phyloP scores from a whole-genome alignment of 1,140 invertebrate genomes.

The Dinothrombium tinctorium region DNA sequence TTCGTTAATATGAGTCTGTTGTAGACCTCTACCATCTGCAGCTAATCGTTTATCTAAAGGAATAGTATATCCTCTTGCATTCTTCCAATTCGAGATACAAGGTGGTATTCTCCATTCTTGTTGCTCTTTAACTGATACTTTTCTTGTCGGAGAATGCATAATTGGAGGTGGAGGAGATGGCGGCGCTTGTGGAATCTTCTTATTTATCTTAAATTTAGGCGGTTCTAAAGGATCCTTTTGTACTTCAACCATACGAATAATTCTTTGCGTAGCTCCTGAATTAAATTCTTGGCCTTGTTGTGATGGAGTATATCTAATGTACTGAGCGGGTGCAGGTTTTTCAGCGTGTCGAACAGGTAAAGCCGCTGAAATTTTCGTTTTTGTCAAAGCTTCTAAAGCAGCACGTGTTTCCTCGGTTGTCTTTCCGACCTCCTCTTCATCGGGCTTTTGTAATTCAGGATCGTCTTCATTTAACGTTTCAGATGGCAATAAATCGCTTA shows the following conservation, averaged over 20 bases:
- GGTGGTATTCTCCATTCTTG: slow-evolving; percentile 99
- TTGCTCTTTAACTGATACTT: slow-evolving; percentile 94
- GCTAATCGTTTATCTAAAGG: slow-evolving; percentile 93
- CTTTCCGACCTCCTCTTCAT: slow-evolving; percentile 35
- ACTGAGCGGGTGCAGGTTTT: slow-evolving; percentile 72
- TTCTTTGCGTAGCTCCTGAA: slow-evolving; percentile 87
- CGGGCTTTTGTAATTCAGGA: slow-evolving; percentile 55
- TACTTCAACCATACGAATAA: slow-evolving; percentile 85
- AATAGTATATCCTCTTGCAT: slow-evolving; percentile 95
- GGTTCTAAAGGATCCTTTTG: slow-evolving; percentile 97
- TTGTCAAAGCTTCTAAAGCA: slow-evolving; percentile 62
- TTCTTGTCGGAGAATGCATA: slow-evolving; percentile 87
- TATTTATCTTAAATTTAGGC: slow-evolving; percentile 60
- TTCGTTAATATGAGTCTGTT: slow-evolving; percentile 93
- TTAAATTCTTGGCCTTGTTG: slow-evolving; percentile 87
- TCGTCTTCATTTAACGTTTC: slow-evolving; percentile 79
- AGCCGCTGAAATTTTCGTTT: slow-evolving; percentile 54
- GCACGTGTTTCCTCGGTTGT: slow-evolving; percentile 52
- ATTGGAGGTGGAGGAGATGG: slow-evolving; percentile 92
- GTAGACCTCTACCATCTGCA: slow-evolving; percentile 86
- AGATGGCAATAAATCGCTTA: slow-evolving; percentile 74
- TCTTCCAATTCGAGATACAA: slow-evolving; percentile 99
- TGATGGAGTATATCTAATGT: slow-evolving; percentile 88
- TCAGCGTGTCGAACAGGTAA: slow-evolving; percentile 78
- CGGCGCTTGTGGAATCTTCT: slow-evolving; percentile 62